Base-by-base conservation (phyloP, 92 coral and sea anemone genomes). In the Actinostola sp. region DNA sequence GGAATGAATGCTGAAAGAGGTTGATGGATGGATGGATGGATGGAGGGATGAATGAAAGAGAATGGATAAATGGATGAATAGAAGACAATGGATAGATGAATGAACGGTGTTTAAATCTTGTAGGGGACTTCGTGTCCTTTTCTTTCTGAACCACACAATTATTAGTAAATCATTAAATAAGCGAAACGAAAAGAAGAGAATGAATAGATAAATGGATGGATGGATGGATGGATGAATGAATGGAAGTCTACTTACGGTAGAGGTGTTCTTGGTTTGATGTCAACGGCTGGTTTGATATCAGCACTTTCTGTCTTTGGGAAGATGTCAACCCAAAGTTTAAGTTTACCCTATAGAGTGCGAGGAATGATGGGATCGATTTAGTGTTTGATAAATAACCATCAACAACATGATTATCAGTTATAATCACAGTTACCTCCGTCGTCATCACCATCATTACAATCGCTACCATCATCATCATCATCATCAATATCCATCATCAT, bases 311-410 rank as follows among this genome's bases (percentile, higher is more conserved):
- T 53, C 45, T 52, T 64, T 13, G 98, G 95, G 64, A 94, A 94
- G 34, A 94, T 91, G 41, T 94, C 97, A 25, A 94, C 93, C 97
- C 97, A 88, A n/a, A 90, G 72, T 51, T 90, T 92, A 16, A 90
- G 67, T 58, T 77, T 87, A 12, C 97, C 97, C 90, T 94, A 85
- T 43, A 75, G 71, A 1, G 31, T 21, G 3, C n/a, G 19, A 9
- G 4, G 11, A 11, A 36, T 4, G n/a, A n/a, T n/a, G n/a, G n/a
- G n/a, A n/a, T 54, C 61, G 30, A 6, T 26, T 11, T 54, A 6
- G 17, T 54, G 12, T 27, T 6, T 27, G 13, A 20, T 12, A 12
- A 19, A 19, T 12, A 20, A 58, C 23, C 27, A 58, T 58, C 64
- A 58, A 12, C 64, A 25, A 12, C 64, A 25, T 58, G 24, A 19